These are phyloP conservation scores for Gymnoscelis rufifasciata DNA, from an alignment of 2,888 invertebrate species.

Conservation along the genomic window DNA sequence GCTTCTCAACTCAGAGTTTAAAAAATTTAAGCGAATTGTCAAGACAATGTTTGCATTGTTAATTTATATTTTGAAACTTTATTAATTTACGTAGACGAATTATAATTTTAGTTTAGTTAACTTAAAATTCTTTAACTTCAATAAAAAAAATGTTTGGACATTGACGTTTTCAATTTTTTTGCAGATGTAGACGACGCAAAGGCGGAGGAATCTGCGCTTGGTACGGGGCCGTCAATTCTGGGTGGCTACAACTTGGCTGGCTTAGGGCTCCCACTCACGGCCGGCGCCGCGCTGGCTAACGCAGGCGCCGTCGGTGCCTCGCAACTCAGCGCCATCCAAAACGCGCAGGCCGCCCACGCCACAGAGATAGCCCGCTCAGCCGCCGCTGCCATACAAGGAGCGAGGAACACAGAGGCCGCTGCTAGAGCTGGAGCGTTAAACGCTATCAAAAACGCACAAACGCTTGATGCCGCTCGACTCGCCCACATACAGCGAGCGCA, in stretches of 20 bases:
- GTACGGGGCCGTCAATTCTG: constrained; percentile 19
- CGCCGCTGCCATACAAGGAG: constrained; percentile 68
- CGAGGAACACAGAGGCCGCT: constrained; percentile 64
- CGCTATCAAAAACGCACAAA: constrained; percentile 68
- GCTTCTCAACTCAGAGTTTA: too few species aligned
- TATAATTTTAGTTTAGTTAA: too few species aligned
- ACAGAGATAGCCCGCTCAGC: constrained; percentile 66
- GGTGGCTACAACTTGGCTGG: constrained; percentile 16
- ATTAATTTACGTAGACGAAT: too few species aligned
- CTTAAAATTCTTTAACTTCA: too few species aligned
- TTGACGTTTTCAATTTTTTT: not conserved
- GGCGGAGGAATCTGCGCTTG: constrained; percentile 14
- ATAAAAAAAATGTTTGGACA: too few species aligned
- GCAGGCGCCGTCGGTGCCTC: constrained; percentile 67
- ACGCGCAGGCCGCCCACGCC: constrained; percentile 69
- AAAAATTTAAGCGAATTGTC: too few species aligned
- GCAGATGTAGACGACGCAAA: constrained; percentile 31
- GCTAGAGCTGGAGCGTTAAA: constrained; percentile 62
- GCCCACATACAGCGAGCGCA: constrained; percentile 68
- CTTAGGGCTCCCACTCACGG: constrained; percentile 37
- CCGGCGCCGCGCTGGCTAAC: constrained; percentile 57
- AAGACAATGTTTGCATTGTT: too few species aligned
- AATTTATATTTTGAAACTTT: too few species aligned
- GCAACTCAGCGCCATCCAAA: constrained; percentile 68
- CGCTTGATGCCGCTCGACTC: constrained; percentile 64